Evolutionary conservation across 2,888 invertebrate species (phyloP), one percentile per base, ranked within the genome.

Genomic region (Pimpla rufipes): DNA sequence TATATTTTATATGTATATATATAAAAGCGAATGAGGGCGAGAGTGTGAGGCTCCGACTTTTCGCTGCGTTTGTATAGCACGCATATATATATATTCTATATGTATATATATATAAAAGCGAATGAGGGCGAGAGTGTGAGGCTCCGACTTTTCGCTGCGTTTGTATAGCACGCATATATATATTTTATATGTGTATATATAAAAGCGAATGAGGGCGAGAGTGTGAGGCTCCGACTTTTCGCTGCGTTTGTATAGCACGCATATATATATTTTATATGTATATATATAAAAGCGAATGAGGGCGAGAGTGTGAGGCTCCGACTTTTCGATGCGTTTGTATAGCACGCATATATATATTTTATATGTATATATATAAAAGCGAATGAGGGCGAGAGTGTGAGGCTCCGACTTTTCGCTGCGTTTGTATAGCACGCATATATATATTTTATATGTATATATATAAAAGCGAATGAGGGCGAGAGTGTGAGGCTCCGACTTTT

Each of bases 101-200:
- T 29, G 5, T 67, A 50, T 70, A 21, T 13, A 47, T 11, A 16
- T 47, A 47, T n/a, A n/a, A 2, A 16, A 6, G 16, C 16, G n/a
- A 47, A n/a, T n/a, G n/a, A n/a, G n/a, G n/a, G n/a, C 16, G 7
- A 16, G 6, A 16, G 47, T 47, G 16, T 47, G 11, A 57, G 13
- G 23, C n/a, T n/a, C n/a, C n/a, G n/a, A n/a, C n/a, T n/a, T 59
- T 59, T 78, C 59, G 74, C 74, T 76, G 35, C 66, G n/a, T 79
- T n/a, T 71, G 55, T 50, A 70, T 40, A 11, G n/a, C 18, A 42
- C 21, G 57, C 13, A 55, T 52, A 66, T 21, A 42, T 42, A 4
- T 42, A 29, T n/a, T 52, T 11, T 47, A 62, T 35, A 29, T 29
- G 5, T 67, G 35, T 70, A 21, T 13, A 47, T 11, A 16, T 47